Percentiles rank a stretch among this genome's conserved stretches.
phyloP scores from a whole-genome alignment of 1,140 invertebrate species.

The Plutomurus gul region DNA sequence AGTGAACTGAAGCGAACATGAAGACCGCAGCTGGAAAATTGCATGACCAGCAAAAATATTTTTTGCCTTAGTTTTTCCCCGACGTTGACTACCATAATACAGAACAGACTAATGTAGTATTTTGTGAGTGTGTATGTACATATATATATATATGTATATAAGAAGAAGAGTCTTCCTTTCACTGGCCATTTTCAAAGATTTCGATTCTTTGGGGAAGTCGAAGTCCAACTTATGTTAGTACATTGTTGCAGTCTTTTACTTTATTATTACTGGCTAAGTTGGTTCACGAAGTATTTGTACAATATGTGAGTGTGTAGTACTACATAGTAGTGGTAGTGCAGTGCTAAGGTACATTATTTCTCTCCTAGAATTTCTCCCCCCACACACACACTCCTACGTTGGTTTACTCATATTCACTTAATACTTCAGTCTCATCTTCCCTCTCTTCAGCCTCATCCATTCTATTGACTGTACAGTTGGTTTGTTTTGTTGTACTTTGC shows the following conservation, averaged over 20 bases:
- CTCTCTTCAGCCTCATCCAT: background rate
- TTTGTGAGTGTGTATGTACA: background rate
- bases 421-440: background rate
- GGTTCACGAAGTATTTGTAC: too few species aligned
- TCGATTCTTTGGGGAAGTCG: background rate
- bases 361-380: background rate
- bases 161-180: background rate
- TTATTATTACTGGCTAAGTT: too few species aligned
- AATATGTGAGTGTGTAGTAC: too few species aligned
- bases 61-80: background rate
- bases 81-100: background rate
- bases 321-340: background rate
- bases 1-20: too few species aligned
- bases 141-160: background rate
- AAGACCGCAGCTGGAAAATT: constrained; percentile 12
- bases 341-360: background rate
- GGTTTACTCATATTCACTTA: background rate
- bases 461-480: background rate
- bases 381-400: background rate
- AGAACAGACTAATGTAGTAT: background rate
- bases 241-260: too few species aligned
- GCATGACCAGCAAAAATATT: constrained; percentile 34
- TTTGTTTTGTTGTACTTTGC: background rate
- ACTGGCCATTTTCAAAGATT: background rate
- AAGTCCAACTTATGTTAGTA: too few species aligned